Evolutionary conservation across 1,140 invertebrate genomes (phyloP).

Genomic region (Meloidogyne floridensis): DNA sequence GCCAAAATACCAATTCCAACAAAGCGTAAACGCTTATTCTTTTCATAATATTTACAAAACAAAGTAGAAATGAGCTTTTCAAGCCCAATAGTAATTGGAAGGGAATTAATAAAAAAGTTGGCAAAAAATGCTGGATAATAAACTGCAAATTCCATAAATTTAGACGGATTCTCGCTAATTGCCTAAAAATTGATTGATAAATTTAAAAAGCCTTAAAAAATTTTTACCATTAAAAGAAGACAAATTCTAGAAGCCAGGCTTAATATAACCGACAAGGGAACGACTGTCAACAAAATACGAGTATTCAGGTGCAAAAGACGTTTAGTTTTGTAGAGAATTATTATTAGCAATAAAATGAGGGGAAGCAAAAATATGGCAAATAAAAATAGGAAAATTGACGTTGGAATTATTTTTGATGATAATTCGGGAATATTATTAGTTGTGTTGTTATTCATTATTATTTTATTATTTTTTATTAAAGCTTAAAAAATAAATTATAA

Average conservation of each 20-base stretch:
- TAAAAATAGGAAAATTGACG: not conserved
- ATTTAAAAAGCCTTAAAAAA: not conserved
- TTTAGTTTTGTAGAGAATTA: not conserved
- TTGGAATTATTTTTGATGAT: constrained; percentile 6
- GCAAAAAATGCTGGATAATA: not conserved
- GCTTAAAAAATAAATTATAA: too few species aligned
- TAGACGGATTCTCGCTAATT: not conserved
- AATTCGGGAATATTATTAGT: not conserved
- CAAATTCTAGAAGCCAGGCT: not conserved
- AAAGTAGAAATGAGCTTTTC: constrained; percentile 1
- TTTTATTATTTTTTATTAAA: not conserved
- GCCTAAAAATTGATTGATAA: not conserved
- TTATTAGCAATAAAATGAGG: not conserved
- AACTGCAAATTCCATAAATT: not conserved
- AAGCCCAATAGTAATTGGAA: not conserved
- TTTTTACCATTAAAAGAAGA: not conserved
- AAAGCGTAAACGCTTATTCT: not conserved
- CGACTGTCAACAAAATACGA: not conserved
- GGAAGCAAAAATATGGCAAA: not conserved
- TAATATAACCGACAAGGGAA: not conserved
- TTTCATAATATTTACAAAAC: not conserved
- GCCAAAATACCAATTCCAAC: not conserved
- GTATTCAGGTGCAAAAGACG: not conserved
- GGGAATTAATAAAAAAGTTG: not conserved
- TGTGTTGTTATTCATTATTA: not conserved